phyloP scores from a whole-genome alignment of 2,113 vertebrate species.

The Larimichthys polyactis region DNA sequence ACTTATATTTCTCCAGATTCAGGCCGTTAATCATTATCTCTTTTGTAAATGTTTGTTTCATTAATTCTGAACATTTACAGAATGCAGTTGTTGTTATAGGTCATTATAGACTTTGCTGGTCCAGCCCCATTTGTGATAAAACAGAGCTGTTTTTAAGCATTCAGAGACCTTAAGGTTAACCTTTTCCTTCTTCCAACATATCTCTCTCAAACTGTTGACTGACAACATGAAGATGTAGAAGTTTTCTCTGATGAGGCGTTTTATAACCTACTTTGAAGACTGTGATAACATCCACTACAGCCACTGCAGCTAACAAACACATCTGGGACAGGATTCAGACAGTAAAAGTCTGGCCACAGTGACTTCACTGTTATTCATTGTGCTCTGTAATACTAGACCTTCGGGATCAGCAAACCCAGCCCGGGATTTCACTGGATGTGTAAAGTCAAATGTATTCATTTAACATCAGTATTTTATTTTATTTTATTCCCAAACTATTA shows the following conservation, averaged over 20 bases:
- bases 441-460: conserved; percentile 27
- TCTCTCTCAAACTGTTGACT: too few relatives aligned
- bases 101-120: too few relatives aligned
- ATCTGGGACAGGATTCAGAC: conserved; percentile 9
- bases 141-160: too few relatives aligned
- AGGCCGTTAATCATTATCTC: too few relatives aligned
- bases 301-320: conserved; percentile 5
- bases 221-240: too few relatives aligned
- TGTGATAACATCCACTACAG: conserved; percentile 5
- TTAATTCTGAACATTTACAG: too few relatives aligned
- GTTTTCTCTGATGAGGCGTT: neutral
- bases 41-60: too few relatives aligned
- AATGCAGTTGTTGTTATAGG: too few relatives aligned
- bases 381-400: conserved; percentile 4
- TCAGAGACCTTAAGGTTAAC: too few relatives aligned
- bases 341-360: conserved; percentile 1
- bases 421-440: neutral
- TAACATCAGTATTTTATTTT: conserved; percentile 18
- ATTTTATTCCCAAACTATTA: neutral
- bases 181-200: too few relatives aligned
- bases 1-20: too few relatives aligned
- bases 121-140: too few relatives aligned
- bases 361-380: conserved; percentile 4
- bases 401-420: conserved; percentile 15
- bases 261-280: neutral